These are phyloP conservation scores for Ophioderma brevispina DNA, from an alignment of 35 echinoderm and acorn worm species.

Conservation along the genomic window DNA sequence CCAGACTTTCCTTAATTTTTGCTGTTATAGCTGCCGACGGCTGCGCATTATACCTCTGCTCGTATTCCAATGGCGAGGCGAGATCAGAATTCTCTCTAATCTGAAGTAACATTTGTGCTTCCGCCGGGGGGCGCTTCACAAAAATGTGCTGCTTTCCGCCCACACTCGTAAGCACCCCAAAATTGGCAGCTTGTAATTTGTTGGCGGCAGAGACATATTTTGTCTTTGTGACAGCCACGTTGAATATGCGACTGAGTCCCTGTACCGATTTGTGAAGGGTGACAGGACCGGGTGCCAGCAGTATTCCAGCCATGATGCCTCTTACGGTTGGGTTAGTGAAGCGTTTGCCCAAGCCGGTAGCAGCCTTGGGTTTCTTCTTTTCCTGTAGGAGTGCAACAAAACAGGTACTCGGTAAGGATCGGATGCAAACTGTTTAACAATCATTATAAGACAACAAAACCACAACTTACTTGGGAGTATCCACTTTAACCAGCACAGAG, in stretches of 20 bases:
- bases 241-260: not conserved
- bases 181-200: not conserved
- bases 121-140: not conserved
- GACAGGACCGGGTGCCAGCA: not conserved
- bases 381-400: not conserved
- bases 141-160: not conserved
- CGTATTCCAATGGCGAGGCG: not conserved
- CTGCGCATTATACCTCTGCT: not conserved
- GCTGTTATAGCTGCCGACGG: not conserved
- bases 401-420: not conserved
- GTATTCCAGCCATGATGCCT: not conserved
- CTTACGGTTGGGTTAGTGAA: not conserved
- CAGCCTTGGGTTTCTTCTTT: not conserved
- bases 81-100: not conserved
- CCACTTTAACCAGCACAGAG: not conserved
- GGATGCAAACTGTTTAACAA: not conserved
- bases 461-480: not conserved
- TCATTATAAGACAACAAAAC: not conserved
- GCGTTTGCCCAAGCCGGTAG: not conserved
- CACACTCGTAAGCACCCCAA: not conserved
- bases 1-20: not conserved
- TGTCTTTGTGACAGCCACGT: not conserved
- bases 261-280: not conserved
- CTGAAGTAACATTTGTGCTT: not conserved
- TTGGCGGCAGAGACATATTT: not conserved